Evolutionary conservation across 2,113 vertebrate genomes (phyloP).

Genomic region (Reinhardtius hippoglossoides): DNA sequence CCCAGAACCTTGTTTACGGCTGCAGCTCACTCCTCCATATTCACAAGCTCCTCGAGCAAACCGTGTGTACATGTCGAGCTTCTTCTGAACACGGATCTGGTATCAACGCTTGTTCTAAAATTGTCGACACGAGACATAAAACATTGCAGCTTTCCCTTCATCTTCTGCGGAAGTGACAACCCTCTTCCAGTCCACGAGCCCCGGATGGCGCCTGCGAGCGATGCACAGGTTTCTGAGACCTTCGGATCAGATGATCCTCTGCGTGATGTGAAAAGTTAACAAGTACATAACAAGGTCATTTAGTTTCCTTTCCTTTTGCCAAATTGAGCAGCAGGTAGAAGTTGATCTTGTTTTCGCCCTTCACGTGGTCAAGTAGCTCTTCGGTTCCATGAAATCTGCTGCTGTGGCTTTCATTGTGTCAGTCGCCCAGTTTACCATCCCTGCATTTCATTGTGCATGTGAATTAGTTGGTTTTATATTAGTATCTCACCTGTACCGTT

Average conservation of each 20-base stretch:
- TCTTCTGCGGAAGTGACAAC: slow-evolving; percentile 15
- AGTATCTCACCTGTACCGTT: too few relatives aligned
- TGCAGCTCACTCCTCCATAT: not conserved
- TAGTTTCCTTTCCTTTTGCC: too few relatives aligned
- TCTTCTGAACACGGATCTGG: not conserved
- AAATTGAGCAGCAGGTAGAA: not conserved
- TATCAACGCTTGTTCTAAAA: slow-evolving; percentile 27
- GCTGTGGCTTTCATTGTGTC: not conserved
- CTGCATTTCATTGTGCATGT: not conserved
- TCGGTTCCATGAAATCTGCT: not conserved
- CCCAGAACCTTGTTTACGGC: slow-evolving; percentile 3
- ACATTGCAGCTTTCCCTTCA: slow-evolving; percentile 3
- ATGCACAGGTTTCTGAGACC: slow-evolving; percentile 10
- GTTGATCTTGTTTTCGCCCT: not conserved
- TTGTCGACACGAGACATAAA: slow-evolving; percentile 12
- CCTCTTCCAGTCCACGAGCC: not conserved
- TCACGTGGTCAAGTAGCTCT: not conserved
- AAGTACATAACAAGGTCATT: not conserved
- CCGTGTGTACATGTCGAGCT: not conserved
- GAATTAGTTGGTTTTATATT: not conserved
- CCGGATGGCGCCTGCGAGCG: not conserved
- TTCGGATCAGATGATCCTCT: not conserved
- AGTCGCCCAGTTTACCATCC: not conserved
- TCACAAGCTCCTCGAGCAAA: not conserved
- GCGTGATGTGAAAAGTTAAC: too few relatives aligned